Evolutionary conservation across 2,113 vertebrate genomes (phyloP).

Genomic region (Carlito syrichta): DNA sequence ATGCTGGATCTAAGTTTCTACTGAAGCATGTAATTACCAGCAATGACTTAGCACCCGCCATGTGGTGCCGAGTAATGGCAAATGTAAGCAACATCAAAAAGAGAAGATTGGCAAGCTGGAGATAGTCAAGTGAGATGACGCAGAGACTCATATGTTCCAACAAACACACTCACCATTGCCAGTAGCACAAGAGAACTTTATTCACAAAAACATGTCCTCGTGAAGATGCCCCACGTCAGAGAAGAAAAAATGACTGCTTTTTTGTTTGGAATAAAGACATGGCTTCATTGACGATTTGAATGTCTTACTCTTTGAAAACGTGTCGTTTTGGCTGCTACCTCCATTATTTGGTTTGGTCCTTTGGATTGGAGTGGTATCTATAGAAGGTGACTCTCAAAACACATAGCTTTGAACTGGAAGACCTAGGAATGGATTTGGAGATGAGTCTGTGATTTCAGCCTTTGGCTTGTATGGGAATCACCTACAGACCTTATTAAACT

Average conservation of each 20-base stretch:
- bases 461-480: background rate
- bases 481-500: background rate
- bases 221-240: background rate
- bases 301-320: background rate
- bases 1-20: constrained; percentile 29
- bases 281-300: background rate
- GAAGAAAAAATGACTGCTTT: background rate
- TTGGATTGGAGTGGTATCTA: background rate
- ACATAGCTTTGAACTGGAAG: background rate
- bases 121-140: background rate
- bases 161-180: background rate
- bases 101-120: constrained; percentile 35
- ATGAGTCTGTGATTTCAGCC: background rate
- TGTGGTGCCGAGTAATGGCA: constrained; percentile 26
- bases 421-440: background rate
- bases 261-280: background rate
- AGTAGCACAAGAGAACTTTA: background rate
- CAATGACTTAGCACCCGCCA: constrained; percentile 38
- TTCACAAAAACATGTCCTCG: background rate
- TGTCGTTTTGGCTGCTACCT: background rate
- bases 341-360: background rate
- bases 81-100: constrained; percentile 15
- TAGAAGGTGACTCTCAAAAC: background rate
- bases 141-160: background rate
- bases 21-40: constrained; percentile 59